These are phyloP conservation scores for Euplexia lucipara DNA, from an alignment of 2,888 invertebrate genomes.

Conservation along the genomic window DNA sequence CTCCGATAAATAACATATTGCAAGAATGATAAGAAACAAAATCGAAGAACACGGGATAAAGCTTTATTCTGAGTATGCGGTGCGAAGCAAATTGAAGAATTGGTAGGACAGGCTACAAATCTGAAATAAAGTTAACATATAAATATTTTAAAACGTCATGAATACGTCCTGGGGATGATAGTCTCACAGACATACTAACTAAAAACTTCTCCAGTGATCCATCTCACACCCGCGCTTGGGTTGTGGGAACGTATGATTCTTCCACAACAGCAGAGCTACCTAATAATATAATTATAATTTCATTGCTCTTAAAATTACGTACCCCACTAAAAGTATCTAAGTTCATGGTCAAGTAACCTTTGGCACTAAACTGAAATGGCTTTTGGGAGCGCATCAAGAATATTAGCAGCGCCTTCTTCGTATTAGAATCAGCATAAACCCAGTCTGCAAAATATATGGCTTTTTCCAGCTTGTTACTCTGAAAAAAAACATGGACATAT, in stretches of 20 bases:
- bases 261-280: too few species aligned
- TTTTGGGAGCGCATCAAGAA: conserved; percentile 80
- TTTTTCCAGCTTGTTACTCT: conserved; percentile 78
- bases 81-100: conserved; percentile 82
- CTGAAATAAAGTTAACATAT: conserved; percentile 72
- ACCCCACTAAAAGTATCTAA: conserved; percentile 82
- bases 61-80: conserved; percentile 69
- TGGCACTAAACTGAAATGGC: conserved; percentile 80
- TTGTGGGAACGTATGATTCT: too few species aligned
- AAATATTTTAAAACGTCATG: too few species aligned
- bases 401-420: conserved; percentile 77
- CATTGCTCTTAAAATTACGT: conserved; percentile 55
- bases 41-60: not conserved
- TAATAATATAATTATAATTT: too few species aligned
- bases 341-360: conserved; percentile 82
- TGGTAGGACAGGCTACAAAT: conserved; percentile 84
- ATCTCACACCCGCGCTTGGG: too few species aligned
- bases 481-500: conserved; percentile 46
- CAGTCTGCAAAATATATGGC: conserved; percentile 81
- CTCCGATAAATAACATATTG: too few species aligned
- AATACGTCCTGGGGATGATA: too few species aligned
- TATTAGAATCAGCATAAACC: conserved; percentile 75
- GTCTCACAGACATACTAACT: too few species aligned
- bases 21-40: not conserved
- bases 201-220: too few species aligned